These are phyloP conservation scores for Thyatira batis DNA, from an alignment of 2,888 invertebrate genomes.

Conservation along the genomic window DNA sequence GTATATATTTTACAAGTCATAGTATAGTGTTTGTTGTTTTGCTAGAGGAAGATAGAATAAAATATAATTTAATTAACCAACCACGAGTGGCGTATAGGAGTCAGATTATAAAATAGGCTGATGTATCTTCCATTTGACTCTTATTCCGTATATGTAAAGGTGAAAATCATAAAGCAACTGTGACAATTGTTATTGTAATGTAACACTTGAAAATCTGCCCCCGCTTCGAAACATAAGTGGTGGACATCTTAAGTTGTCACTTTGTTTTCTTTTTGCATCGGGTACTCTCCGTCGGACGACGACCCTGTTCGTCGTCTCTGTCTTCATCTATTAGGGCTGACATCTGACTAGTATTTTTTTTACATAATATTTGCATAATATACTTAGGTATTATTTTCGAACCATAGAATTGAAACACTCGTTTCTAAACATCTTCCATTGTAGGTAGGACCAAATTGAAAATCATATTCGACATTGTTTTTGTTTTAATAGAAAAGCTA, in stretches of 20 bases:
- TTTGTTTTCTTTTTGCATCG: constrained; percentile 75
- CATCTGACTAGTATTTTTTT: constrained; percentile 12
- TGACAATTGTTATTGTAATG: constrained; percentile 72
- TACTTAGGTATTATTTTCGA: background rate
- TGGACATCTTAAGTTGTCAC: constrained; percentile 76
- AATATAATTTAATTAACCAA: constrained; percentile 66
- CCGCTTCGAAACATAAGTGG: constrained; percentile 39
- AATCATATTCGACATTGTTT: no score
- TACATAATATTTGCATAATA: background rate
- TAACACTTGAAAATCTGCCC: constrained; percentile 50
- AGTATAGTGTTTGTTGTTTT: constrained; percentile 15
- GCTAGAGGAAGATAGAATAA: constrained; percentile 40
- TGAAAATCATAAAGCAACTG: constrained; percentile 19
- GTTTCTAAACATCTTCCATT: no score
- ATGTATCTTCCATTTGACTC: constrained; percentile 23
- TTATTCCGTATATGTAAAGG: constrained; percentile 47
- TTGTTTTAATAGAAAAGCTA: no score
- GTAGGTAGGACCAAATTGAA: no score
- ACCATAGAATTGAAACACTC: background rate
- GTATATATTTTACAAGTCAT: background rate
- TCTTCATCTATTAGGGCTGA: constrained; percentile 53
- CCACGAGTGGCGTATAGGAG: constrained; percentile 29
- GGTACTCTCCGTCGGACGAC: constrained; percentile 61
- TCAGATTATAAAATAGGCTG: constrained; percentile 18
- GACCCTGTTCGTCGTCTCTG: constrained; percentile 56